A percentile compares a stretch with the other conserved stretches of the same genome.
phyloP scores from a whole-genome alignment of 2,797 vertebrate species.

The Melanotaenia trifasciata region DNA sequence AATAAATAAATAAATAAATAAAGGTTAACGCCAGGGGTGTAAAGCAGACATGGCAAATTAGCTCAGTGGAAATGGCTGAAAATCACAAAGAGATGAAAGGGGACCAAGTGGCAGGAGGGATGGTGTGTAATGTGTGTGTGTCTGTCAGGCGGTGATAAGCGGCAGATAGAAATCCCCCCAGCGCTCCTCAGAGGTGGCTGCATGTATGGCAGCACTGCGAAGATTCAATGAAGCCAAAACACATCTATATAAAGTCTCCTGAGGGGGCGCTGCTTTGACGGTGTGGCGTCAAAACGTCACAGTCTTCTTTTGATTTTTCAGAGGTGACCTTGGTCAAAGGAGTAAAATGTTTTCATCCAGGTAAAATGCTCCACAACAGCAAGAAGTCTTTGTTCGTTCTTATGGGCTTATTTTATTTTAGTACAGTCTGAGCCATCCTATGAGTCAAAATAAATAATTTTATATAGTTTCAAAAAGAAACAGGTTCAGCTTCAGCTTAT shows the following conservation, averaged over 20 bases:
- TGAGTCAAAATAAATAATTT: background rate
- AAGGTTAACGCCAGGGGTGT: constrained; percentile 20
- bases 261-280: constrained; percentile 25
- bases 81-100: constrained; percentile 56
- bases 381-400: background rate
- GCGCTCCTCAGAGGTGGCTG: constrained; percentile 42
- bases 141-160: constrained; percentile 62
- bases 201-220: constrained; percentile 46
- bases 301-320: constrained; percentile 3
- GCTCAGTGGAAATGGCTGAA: constrained; percentile 47
- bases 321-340: background rate
- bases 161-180: constrained; percentile 38
- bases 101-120: constrained; percentile 23
- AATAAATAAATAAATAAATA: constrained; percentile 17
- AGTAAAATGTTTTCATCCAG: background rate
- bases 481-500: too few relatives aligned
- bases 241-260: constrained; percentile 2
- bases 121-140: constrained; percentile 27
- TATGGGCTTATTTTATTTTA: background rate
- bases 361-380: background rate
- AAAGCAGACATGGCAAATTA: constrained; percentile 55
- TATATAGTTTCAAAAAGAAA: too few relatives aligned
- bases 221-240: constrained; percentile 41
- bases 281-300: constrained; percentile 28
- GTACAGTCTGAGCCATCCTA: background rate